A percentile compares a stretch with the other conserved stretches of the same genome.
Conservation (phyloP, 1,140 invertebrate genomes). For the Nasonia longicornis region DNA sequence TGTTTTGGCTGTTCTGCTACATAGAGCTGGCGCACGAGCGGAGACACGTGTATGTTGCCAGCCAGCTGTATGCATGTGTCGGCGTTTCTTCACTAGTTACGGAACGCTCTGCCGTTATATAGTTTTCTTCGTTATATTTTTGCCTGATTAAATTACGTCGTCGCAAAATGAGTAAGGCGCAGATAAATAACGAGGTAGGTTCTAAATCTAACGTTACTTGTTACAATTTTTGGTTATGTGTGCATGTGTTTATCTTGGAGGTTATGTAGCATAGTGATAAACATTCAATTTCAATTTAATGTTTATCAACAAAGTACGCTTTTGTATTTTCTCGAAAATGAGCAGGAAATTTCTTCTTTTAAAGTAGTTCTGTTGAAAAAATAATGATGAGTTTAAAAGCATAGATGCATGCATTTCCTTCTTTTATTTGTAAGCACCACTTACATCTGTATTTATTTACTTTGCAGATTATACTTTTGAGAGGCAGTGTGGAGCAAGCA, state of each 20-base stretch:
- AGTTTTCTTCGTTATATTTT: neutral
- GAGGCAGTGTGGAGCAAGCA: slow-evolving; percentile 56
- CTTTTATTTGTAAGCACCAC: neutral
- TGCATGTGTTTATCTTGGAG: neutral
- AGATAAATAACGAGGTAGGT: slow-evolving; percentile 60
- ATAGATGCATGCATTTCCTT: neutral
- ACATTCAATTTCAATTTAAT: neutral
- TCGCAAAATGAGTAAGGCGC: slow-evolving; percentile 49
- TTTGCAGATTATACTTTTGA: slow-evolving; percentile 60
- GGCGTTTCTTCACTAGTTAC: neutral
- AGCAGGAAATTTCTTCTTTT: neutral
- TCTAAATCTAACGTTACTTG: neutral
- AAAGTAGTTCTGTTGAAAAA: neutral
- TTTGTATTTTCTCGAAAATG: neutral
- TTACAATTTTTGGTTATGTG: neutral
- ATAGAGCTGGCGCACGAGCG: neutral
- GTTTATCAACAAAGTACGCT: neutral
- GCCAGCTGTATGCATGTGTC: neutral
- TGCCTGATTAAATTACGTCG: neutral
- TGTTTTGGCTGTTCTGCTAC: slow-evolving; percentile 30
- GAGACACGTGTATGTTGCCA: slow-evolving; percentile 3
- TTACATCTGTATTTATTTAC: slow-evolving; percentile 26
- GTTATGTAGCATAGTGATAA: neutral
- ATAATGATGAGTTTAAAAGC: neutral
- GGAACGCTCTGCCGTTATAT: neutral